phyloP scores from a whole-genome alignment of 2,113 vertebrate genomes.

The Xiphophorus maculatus region DNA sequence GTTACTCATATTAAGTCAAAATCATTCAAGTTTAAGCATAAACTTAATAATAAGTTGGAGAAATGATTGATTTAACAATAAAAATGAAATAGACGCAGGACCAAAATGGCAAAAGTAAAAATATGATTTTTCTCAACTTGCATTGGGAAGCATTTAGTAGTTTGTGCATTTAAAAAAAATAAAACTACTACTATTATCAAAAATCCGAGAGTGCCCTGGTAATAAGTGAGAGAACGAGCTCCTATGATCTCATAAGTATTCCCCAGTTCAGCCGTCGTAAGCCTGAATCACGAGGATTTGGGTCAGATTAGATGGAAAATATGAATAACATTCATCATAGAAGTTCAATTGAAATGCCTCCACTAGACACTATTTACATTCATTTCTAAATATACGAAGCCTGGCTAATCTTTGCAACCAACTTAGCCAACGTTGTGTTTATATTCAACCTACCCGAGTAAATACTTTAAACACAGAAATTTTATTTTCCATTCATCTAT shows the following conservation, averaged over 20 bases:
- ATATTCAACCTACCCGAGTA: neutral
- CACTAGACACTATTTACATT: constrained; percentile 11
- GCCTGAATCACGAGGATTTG: constrained; percentile 47
- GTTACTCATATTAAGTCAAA: no score
- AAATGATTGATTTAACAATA: neutral
- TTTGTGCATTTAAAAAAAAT: neutral
- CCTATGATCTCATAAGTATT: constrained; percentile 28
- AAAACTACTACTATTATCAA: neutral
- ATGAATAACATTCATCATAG: constrained; percentile 49
- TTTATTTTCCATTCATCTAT: no score
- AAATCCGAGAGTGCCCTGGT: neutral
- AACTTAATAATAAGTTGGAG: neutral
- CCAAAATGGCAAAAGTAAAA: neutral
- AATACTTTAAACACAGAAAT: no score
- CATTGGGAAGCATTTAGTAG: neutral
- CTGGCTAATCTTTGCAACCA: neutral
- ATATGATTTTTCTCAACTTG: neutral
- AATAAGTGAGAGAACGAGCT: constrained; percentile 31
- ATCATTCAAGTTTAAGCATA: no score
- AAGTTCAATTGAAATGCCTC: constrained; percentile 24
- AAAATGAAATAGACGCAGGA: neutral
- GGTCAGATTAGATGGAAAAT: constrained; percentile 46
- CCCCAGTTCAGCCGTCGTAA: constrained; percentile 33
- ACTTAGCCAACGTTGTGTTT: neutral
- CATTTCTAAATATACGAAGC: neutral